phyloP scores from a whole-genome alignment of 2,797 vertebrate genomes.

The Philypnodon macrostomus region DNA sequence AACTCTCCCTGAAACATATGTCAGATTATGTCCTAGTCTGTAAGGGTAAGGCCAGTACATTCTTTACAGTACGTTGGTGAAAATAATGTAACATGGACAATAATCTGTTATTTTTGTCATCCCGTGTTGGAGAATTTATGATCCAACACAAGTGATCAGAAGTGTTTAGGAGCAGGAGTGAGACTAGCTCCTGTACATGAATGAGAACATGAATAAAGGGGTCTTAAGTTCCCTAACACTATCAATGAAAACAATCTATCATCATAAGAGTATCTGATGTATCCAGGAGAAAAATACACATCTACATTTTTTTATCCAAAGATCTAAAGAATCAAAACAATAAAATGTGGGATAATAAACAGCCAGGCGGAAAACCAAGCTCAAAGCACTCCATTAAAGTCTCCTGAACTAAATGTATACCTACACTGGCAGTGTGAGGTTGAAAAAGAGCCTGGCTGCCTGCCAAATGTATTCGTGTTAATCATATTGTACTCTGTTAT shows the following conservation, averaged over 20 bases:
- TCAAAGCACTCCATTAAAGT: not conserved
- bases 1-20: too few relatives aligned
- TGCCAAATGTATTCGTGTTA: slow-evolving; percentile 41
- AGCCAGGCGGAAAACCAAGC: not conserved
- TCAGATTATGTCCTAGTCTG: too few relatives aligned
- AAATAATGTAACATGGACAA: slow-evolving; percentile 9
- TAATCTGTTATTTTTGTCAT: slow-evolving; percentile 5
- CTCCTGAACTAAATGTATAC: slow-evolving; percentile 5
- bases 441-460: slow-evolving; percentile 17
- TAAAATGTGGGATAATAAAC: not conserved
- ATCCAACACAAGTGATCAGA: too few relatives aligned
- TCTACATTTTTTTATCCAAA: not conserved
- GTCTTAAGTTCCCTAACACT: too few relatives aligned
- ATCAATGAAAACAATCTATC: slow-evolving; percentile 1
- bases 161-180: too few relatives aligned
- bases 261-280: slow-evolving; percentile 9
- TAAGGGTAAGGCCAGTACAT: slow-evolving; percentile 14
- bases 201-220: too few relatives aligned
- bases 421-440: not conserved
- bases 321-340: not conserved
- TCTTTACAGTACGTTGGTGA: not conserved
- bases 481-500: slow-evolving; percentile 56
- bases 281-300: too few relatives aligned
- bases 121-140: too few relatives aligned
- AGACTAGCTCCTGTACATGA: too few relatives aligned